A percentile compares a stretch with the other conserved stretches of the same genome.
phyloP scores from a whole-genome alignment of 2,113 vertebrate genomes.

The Malaclemys terrapin region DNA sequence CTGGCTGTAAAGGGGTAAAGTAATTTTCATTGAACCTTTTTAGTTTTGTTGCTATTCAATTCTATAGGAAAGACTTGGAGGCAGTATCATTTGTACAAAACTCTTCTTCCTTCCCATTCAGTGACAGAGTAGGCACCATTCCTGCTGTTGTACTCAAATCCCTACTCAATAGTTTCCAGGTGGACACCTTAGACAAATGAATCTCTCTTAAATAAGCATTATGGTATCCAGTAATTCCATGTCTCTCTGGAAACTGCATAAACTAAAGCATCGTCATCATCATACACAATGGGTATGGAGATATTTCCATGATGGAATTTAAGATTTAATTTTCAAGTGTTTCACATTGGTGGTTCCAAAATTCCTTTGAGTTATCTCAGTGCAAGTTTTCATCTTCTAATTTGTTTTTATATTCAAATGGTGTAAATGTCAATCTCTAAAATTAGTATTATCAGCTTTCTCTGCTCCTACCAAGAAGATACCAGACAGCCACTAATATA shows the following conservation, averaged over 20 bases:
- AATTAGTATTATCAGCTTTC: background rate
- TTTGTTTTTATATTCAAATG: background rate
- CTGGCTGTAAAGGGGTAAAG: background rate
- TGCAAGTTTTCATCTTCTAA: background rate
- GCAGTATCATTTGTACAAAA: background rate
- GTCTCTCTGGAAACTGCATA: background rate
- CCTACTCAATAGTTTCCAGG: background rate
- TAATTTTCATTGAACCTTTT: background rate
- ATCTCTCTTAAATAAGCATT: background rate
- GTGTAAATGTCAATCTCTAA: background rate
- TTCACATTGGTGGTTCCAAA: background rate
- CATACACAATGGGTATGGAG: background rate
- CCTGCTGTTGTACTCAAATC: background rate
- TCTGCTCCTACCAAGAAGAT: background rate
- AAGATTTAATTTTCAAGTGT: background rate
- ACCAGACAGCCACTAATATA: background rate
- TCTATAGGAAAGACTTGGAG: background rate
- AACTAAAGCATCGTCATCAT: background rate
- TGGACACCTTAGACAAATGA: background rate
- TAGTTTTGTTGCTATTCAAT: background rate
- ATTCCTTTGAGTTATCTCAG: background rate
- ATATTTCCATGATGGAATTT: background rate
- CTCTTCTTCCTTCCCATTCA: background rate
- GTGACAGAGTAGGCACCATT: background rate
- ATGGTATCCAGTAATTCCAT: background rate